Base-by-base conservation (phyloP, 2,888 invertebrate species). In the Heliconius sara region DNA sequence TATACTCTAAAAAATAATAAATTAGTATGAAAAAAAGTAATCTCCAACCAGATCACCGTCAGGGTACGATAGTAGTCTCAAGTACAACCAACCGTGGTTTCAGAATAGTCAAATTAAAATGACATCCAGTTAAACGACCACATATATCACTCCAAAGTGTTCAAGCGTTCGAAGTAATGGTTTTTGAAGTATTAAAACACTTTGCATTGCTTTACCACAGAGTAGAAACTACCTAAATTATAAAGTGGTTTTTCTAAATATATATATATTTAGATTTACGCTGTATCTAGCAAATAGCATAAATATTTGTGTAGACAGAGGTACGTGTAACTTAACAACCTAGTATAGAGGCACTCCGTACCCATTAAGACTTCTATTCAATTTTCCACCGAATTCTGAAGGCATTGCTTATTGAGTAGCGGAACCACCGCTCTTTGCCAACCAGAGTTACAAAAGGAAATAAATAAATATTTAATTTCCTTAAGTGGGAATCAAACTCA, bases 181-280 rank as follows among this genome's bases (percentile, higher is more conserved):
- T 25, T 73, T 73, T 73, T 73, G 73, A 73, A 73, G 73, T 73
- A 60, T 73, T 73, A 73, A 60, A 73, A 60, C 60, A 73, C 73
- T 73, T 73, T 60, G 73, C 73, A 73, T 60, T 60, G 60, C 60
- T 60, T 39, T 25, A 25, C 73, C 73, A 73, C 60, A 73, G 73
- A 34, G 73, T 73, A 73, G 34, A 7, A 60, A 73, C 7, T 16
- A 30, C 13, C 7, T 52, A 57, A 12, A 22, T 30, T 60, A 43
- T 34, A 30, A 1, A 10, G n/a, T 43, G n/a, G 43, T 39, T 25
- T 25, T 65, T 25, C 16, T 27, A 10, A 6, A 12, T 65, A 25
- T 16, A 5, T 47, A 16, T 47, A 34, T 34, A 34, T 34, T 43
- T 43, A 43, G 43, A 2, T 43, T 43, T 12, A 1, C 3, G 9